Evolutionary conservation across 2,113 vertebrate species (phyloP).

Genomic region (Microtus richardsoni): DNA sequence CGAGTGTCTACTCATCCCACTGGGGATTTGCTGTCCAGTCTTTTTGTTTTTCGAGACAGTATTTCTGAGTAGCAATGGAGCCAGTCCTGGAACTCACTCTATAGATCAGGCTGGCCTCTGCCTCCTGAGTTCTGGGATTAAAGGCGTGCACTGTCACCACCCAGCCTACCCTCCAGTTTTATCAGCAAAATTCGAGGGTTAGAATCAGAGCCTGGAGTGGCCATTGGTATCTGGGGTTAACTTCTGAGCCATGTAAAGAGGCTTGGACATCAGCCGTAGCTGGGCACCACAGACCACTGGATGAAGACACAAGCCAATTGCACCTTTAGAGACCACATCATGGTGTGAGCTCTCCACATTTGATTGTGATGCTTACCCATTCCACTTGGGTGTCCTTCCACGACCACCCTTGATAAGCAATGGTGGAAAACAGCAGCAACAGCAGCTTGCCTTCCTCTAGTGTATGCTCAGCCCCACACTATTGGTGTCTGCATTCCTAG

Average conservation of each 20-base stretch:
- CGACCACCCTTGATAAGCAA: not conserved
- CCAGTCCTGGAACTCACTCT: too few relatives aligned
- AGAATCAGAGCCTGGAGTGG: not conserved
- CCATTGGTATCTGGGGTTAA: not conserved
- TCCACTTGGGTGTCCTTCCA: not conserved
- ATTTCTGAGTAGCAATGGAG: too few relatives aligned
- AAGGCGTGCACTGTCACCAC: too few relatives aligned
- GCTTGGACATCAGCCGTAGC: rapidly evolving
- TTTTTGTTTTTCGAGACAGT: too few relatives aligned
- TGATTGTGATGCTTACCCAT: not conserved
- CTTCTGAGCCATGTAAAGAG: not conserved
- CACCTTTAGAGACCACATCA: not conserved
- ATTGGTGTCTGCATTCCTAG: not conserved
- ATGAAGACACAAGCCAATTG: not conserved
- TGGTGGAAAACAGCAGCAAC: not conserved
- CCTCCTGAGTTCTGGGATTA: too few relatives aligned
- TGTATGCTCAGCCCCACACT: not conserved
- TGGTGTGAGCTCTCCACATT: not conserved
- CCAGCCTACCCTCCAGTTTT: not conserved
- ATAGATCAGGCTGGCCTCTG: too few relatives aligned
- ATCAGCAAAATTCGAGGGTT: not conserved
- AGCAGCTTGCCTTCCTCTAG: not conserved
- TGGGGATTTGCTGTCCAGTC: not conserved
- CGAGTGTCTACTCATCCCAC: too few relatives aligned
- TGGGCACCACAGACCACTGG: not conserved